Conservation (phyloP, 2,888 invertebrate genomes). For the Spisula solida region DNA sequence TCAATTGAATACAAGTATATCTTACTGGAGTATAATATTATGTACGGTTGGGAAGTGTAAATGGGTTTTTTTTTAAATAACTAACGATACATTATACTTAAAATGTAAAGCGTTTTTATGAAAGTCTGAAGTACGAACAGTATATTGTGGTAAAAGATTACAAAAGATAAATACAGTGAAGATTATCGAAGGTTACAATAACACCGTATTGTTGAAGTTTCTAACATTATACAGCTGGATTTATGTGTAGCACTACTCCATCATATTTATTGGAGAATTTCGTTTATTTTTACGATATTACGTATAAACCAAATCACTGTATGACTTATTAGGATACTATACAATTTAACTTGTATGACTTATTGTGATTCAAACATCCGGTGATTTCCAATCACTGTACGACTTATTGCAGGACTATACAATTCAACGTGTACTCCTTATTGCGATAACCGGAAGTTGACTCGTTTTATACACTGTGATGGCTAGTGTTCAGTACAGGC, state of each 20-base stretch:
- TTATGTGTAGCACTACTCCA: background rate
- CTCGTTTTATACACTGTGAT: no score
- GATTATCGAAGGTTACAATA: conserved; percentile 5
- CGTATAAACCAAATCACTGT: no score
- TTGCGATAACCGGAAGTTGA: no score
- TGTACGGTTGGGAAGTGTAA: background rate
- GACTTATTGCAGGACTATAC: no score
- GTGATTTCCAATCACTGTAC: no score
- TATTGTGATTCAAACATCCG: no score
- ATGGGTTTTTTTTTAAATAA: background rate
- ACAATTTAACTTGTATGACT: no score
- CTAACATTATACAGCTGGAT: background rate
- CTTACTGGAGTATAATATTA: background rate
- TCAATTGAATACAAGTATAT: background rate
- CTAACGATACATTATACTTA: background rate
- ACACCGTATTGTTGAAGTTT: background rate
- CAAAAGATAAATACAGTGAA: background rate
- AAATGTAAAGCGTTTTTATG: background rate
- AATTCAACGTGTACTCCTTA: no score
- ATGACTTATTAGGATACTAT: no score
- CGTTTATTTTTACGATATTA: background rate
- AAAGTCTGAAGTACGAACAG: background rate
- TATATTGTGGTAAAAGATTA: background rate
- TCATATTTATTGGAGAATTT: background rate
- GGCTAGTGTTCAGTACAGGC: background rate